Evolutionary conservation across 2,888 invertebrate genomes (phyloP), one percentile per base, ranked within the genome.

Genomic region (Hipparchia semele): DNA sequence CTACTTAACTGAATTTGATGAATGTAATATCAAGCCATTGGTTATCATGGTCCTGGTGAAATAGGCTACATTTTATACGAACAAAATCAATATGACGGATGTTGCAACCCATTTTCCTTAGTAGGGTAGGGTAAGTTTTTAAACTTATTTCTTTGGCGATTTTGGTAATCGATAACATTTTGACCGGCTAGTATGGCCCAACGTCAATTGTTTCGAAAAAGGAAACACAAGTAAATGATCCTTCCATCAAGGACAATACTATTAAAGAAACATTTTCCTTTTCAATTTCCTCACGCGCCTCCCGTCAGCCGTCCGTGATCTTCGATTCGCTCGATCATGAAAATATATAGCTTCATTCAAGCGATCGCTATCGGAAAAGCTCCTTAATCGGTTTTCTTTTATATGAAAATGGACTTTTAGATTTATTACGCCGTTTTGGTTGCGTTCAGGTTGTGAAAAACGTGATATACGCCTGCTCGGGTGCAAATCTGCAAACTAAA

Each of bases 351-450:
- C 91, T 92, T 90, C 89, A 90, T 91, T 91, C 91, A 83, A 89
- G 85, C 88, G 91, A 94, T 93, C 90, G 86, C 90, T 92, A 93
- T 93, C 93, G 88, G 84, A 82, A 90, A 91, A 91, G 90, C 92
- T 89, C 90, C 91, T 92, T 93, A 93, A 94, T 93, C 93, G 92
- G 89, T 92, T 94, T 93, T 92, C 92, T 91, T 92, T 91, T 92
- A 91, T 91, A 93, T 91, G 90, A 92, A 92, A 92, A 93, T 91
- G 85, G 92, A 91, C 92, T 92, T 90, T 90, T 82, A 90, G 91
- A 92, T 93, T 93, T 94, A 94, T 92, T 88, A 85, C 84, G 85
- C 86, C 88, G 86, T 90, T 92, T 90, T 88, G 87, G 91, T 90
- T 90, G 85, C 87, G 88, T 86, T 88, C 84, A 83, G 85, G 86